Conservation (phyloP, 1,140 invertebrate species). For the Bombus confusus region DNA sequence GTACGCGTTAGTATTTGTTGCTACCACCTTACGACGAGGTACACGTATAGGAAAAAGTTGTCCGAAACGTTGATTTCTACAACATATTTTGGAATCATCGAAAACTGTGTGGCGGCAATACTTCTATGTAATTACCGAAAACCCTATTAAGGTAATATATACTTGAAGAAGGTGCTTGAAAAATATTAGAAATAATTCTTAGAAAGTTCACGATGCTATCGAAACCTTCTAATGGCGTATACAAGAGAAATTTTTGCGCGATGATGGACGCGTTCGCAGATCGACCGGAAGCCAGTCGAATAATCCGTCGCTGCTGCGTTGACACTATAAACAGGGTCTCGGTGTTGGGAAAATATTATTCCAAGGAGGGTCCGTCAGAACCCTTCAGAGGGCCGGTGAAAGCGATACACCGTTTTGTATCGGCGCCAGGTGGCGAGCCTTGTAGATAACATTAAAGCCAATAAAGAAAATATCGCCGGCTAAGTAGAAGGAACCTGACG, state of each 20-base stretch:
- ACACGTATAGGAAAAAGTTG: too few species aligned
- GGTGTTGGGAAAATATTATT: constrained; percentile 73
- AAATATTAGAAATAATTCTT: background rate
- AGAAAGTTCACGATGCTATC: background rate
- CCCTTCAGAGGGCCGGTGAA: constrained; percentile 50
- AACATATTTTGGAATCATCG: too few species aligned
- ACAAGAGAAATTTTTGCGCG: background rate
- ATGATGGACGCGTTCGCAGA: background rate
- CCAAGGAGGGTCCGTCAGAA: constrained; percentile 52
- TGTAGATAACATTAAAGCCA: constrained; percentile 62
- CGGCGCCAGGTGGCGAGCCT: constrained; percentile 65
- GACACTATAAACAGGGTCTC: constrained; percentile 67
- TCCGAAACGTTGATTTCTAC: too few species aligned
- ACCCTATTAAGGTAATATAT: too few species aligned
- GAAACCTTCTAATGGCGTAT: background rate
- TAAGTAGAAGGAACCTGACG: constrained; percentile 39
- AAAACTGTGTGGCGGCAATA: too few species aligned
- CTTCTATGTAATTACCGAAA: too few species aligned
- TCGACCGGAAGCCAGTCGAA: constrained; percentile 26
- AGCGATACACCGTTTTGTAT: constrained; percentile 64
- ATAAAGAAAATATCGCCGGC: constrained; percentile 61
- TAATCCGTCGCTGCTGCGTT: constrained; percentile 62
- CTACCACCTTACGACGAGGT: too few species aligned
- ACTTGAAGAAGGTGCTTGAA: too few species aligned
- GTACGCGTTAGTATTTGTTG: too few species aligned